Evolutionary conservation across 2,797 vertebrate genomes (phyloP).

Genomic region (Crypturellus tataupa): DNA sequence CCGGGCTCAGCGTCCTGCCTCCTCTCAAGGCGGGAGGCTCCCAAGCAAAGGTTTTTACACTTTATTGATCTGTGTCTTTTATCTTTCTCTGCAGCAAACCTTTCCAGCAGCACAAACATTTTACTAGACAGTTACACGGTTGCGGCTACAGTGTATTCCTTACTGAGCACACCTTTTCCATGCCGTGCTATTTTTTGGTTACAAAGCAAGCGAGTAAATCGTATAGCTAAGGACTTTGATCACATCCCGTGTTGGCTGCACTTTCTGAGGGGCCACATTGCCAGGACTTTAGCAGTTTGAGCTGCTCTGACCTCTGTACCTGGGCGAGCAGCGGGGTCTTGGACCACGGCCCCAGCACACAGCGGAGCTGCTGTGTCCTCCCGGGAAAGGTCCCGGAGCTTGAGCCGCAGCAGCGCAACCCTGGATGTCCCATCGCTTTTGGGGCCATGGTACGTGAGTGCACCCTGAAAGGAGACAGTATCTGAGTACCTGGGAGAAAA

Average conservation of each 20-base stretch:
- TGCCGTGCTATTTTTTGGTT: neutral
- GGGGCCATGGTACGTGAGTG: neutral
- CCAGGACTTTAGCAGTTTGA: neutral
- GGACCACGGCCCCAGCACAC: constrained; percentile 22
- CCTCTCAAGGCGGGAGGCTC: constrained; percentile 31
- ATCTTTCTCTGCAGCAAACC: constrained; percentile 55
- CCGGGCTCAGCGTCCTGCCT: neutral
- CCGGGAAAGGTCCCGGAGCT: neutral
- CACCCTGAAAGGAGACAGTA: constrained; percentile 58
- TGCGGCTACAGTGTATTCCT: neutral
- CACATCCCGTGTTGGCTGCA: constrained; percentile 2
- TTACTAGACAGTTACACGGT: neutral
- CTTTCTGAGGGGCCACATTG: neutral
- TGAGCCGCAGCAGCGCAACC: neutral
- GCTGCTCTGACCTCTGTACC: constrained; percentile 28
- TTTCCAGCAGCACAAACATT: constrained; percentile 45
- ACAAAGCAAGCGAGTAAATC: constrained; percentile 56
- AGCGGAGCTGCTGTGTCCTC: constrained; percentile 53
- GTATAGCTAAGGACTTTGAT: constrained; percentile 4
- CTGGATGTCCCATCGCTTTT: neutral
- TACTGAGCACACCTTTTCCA: neutral
- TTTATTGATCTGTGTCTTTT: constrained; percentile 64
- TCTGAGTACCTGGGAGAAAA: constrained; percentile 67
- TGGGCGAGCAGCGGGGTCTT: neutral
- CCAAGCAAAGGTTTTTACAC: constrained; percentile 51